A percentile compares a stretch with the other conserved stretches of the same genome.
Conservation (phyloP, 1,140 invertebrate genomes). For the Lethocerus indicus region DNA sequence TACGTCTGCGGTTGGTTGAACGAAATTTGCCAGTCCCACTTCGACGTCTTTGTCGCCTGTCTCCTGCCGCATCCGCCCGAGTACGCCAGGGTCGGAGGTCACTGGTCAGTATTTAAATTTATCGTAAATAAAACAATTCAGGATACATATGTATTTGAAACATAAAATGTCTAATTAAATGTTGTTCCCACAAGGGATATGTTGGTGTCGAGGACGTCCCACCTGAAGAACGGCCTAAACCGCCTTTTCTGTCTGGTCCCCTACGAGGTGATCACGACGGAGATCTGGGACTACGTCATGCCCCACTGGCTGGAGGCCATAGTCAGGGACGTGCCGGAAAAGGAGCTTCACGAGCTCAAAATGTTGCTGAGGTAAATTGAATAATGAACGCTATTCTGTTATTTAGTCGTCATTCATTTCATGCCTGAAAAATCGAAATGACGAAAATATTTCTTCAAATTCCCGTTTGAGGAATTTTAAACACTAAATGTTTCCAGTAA, state of each 20-base stretch:
- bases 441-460: too few relatives aligned
- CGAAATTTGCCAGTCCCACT: conserved; percentile 66
- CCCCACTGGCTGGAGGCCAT: conserved; percentile 98
- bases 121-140: neutral
- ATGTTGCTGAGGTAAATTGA: conserved; percentile 55
- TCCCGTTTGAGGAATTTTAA: neutral
- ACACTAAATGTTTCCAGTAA: conserved; percentile 45
- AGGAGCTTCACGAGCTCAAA: conserved; percentile 81
- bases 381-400: neutral
- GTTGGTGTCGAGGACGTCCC: conserved; percentile 72
- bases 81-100: conserved; percentile 80
- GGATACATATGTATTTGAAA: neutral
- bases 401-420: neutral
- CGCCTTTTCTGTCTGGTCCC: conserved; percentile 89
- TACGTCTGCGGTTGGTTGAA: conserved; percentile 87
- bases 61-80: conserved; percentile 73
- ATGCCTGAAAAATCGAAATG: neutral
- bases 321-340: conserved; percentile 82
- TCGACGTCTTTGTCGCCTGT: conserved; percentile 74
- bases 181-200: conserved; percentile 47
- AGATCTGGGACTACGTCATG: conserved; percentile 96
- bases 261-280: conserved; percentile 89
- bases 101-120: conserved; percentile 46
- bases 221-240: conserved; percentile 85
- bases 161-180: neutral